Conservation (phyloP, 2,113 vertebrate species). For the Irena cyanogastra region DNA sequence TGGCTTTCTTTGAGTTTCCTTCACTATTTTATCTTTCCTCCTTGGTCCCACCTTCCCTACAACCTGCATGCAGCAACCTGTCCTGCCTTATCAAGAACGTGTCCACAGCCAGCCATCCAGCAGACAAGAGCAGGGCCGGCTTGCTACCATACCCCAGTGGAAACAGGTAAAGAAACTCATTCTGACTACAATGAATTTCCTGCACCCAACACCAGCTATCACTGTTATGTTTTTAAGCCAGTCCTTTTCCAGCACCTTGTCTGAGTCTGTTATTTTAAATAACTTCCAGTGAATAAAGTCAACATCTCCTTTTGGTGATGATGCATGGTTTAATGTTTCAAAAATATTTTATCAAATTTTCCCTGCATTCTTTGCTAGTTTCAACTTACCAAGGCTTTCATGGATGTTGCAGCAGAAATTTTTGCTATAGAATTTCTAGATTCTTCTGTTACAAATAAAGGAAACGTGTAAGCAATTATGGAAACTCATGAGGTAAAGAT, state of each 20-base stretch:
- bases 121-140: conserved; percentile 76
- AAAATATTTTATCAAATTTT: not conserved
- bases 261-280: not conserved
- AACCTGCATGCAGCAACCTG: conserved; percentile 77
- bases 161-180: conserved; percentile 89
- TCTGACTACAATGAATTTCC: not conserved
- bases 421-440: not conserved
- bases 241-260: not conserved
- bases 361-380: not conserved
- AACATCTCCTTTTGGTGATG: not conserved
- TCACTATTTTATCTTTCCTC: conserved; percentile 68
- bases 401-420: not conserved
- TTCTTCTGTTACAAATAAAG: not conserved
- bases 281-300: not conserved
- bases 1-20: conserved; percentile 43
- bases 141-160: conserved; percentile 85
- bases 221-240: not conserved
- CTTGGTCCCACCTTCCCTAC: conserved; percentile 30
- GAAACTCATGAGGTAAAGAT: not conserved
- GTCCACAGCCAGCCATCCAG: conserved; percentile 75
- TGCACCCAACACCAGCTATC: not conserved
- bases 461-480: not conserved
- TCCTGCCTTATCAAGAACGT: conserved; percentile 82
- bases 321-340: not conserved
- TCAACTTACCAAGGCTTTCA: not conserved